Evolutionary conservation across 2,797 vertebrate species (phyloP), one percentile per base, ranked within the genome.

Genomic region (Perodicticus potto): DNA sequence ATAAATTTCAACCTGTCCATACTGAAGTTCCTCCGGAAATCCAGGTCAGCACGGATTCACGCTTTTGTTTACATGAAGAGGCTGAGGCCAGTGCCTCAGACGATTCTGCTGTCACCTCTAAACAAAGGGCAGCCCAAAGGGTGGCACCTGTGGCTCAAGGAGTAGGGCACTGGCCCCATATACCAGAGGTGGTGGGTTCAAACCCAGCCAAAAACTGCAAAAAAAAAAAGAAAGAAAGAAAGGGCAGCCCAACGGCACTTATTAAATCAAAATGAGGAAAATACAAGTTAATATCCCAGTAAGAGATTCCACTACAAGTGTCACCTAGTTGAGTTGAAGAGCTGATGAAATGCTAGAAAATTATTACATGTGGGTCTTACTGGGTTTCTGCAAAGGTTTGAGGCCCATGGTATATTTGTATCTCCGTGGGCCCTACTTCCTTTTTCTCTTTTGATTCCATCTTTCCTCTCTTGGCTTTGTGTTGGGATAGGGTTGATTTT

Each of bases 11-110:
- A 4, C 69, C 78, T 69, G 1, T 59, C 67, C 10, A 34, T 57
- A 6, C 27, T 13, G 4, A 85, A 32, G 57, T 53, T 55, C 16
- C 57, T 78, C 65, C 45, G n/a, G 32, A 9, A 0, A 57, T 59
- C 27, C 27, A 7, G 7, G 69, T 65, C 29, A 80, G 6, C 7
- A 13, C 83, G 17, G 65, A 61, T 25, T 4, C 2, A 1, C 4
- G 63, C 4, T 89, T 94, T 93, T 27, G 53, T 29, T 89, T 80
- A 27, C 25, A 19, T 40, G 86, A 59, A 89, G 96, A 91, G 53
- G 27, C 76, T 59, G 96, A 91, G 53, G 27, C 76, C 63, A 23
- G 34, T 57, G 93, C 91, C 70, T 86, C 61, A 70, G 43, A 82
- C 34, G 81, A 67, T 59, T 72, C 29, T 86, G 29, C 25, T 93